Evolutionary conservation across 2,888 invertebrate species (phyloP).

Genomic region (Andrena chrysosceles): DNA sequence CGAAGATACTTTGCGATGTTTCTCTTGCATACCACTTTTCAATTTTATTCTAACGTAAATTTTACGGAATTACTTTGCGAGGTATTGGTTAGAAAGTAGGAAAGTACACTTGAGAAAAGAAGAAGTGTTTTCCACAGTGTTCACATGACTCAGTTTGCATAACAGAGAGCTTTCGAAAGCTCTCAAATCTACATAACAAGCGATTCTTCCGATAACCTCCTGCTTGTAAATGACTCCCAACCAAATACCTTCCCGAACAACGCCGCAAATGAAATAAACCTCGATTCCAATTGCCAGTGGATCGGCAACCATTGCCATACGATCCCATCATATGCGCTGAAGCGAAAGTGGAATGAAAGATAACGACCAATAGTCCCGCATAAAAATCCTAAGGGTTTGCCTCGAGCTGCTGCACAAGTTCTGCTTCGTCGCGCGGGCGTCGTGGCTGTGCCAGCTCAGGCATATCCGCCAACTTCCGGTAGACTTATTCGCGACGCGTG

Average conservation of each 20-base stretch:
- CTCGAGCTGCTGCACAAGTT: not conserved
- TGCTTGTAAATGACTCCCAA: conserved; percentile 2
- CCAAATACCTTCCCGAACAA: not conserved
- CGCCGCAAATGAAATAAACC: conserved; percentile 1
- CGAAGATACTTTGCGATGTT: no score
- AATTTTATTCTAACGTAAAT: no score
- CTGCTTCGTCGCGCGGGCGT: not conserved
- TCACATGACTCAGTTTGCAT: not conserved
- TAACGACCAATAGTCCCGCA: not conserved
- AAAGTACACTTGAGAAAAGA: no score
- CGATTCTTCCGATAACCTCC: not conserved
- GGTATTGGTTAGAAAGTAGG: no score
- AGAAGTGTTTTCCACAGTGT: no score
- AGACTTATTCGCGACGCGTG: conserved; percentile 11
- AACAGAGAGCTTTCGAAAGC: not conserved
- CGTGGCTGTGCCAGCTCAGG: not conserved
- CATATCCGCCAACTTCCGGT: conserved; percentile 10
- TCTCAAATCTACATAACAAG: conserved; percentile 20
- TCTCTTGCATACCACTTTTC: no score
- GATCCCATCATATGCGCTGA: not conserved
- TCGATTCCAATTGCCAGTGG: not conserved
- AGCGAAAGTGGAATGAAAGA: not conserved
- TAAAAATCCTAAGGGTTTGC: not conserved
- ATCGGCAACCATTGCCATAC: not conserved
- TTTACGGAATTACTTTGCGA: no score